Conservation (phyloP, 2,797 vertebrate genomes). For the Sorex maritimensis region DNA sequence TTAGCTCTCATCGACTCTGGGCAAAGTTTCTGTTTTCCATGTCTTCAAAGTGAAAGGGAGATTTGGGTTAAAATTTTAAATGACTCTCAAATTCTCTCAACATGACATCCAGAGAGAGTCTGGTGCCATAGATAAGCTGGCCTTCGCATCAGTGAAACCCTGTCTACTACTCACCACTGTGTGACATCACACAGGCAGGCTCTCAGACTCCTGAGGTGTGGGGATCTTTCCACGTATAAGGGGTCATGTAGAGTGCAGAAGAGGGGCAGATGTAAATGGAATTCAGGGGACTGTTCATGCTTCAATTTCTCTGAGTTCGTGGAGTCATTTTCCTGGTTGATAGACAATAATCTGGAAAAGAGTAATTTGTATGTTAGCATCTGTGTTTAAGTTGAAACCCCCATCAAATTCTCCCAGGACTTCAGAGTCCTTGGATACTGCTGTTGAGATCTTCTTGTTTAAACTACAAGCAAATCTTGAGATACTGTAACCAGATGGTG, state of each 20-base stretch:
- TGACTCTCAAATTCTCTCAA: slow-evolving; percentile 31
- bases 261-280: background rate
- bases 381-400: slow-evolving; percentile 47
- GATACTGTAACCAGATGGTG: slow-evolving; percentile 65
- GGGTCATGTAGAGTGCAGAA: background rate
- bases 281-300: background rate
- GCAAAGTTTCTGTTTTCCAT: background rate
- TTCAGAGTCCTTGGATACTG: slow-evolving; percentile 60
- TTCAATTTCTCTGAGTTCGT: too few relatives aligned
- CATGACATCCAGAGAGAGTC: background rate
- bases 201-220: background rate
- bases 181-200: background rate
- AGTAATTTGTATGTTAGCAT: slow-evolving; percentile 76
- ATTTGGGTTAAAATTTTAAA: background rate
- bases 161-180: background rate
- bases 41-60: slow-evolving; percentile 21
- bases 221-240: background rate
- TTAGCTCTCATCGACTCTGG: slow-evolving; percentile 30
- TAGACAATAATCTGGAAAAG: slow-evolving; percentile 2
- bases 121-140: background rate
- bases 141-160: background rate
- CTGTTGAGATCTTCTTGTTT: slow-evolving; percentile 36
- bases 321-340: slow-evolving; percentile 33
- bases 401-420: slow-evolving; percentile 65
- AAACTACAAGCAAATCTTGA: slow-evolving; percentile 74